A percentile compares a stretch with the other conserved stretches of the same genome.
Evolutionary conservation across 2,797 vertebrate genomes (phyloP).

Genomic region (Myioborus miniatus): DNA sequence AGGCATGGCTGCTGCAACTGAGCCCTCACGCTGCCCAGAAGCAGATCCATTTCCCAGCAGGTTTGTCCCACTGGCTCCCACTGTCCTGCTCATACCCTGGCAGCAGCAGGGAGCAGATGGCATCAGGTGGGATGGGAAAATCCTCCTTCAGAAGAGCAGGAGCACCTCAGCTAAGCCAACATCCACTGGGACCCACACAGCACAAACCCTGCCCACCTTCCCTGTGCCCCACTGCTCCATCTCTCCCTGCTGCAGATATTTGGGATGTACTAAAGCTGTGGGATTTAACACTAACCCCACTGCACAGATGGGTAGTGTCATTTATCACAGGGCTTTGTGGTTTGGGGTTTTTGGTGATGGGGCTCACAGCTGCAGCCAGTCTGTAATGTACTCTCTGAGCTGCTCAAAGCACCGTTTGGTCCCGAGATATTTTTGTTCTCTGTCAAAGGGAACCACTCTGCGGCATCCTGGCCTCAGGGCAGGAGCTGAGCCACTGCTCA

Average conservation of each 20-base stretch:
- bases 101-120: neutral
- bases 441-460: neutral
- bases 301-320: accelerated
- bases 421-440: neutral
- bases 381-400: neutral
- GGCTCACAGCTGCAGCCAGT: neutral
- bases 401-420: neutral
- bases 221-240: accelerated
- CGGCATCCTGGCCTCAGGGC: neutral
- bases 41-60: neutral
- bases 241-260: neutral
- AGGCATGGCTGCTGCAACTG: accelerated
- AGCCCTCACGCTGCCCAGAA: neutral
- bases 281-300: neutral
- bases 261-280: neutral
- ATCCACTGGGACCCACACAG: neutral
- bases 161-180: neutral
- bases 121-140: neutral
- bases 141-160: neutral
- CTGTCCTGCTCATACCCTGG: accelerated
- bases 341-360: neutral
- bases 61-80: neutral
- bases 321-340: neutral
- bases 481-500: neutral
- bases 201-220: neutral